Evolutionary conservation across 2,797 vertebrate species (phyloP), one percentile per base, ranked within the genome.

Genomic region (Anolis apletophallus): DNA sequence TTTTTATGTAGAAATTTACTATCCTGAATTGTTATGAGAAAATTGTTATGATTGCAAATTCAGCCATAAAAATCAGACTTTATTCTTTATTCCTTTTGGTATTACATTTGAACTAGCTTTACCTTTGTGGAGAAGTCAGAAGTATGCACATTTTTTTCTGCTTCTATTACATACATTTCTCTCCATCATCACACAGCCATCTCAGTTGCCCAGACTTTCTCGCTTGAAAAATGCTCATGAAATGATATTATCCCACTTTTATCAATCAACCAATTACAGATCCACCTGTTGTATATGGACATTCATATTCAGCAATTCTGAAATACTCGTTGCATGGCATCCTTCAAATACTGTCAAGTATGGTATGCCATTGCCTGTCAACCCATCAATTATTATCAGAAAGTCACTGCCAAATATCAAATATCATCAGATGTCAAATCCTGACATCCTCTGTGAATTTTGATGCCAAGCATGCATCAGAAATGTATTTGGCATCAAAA

Each of bases 371-470:
- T 34, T 26, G 2, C 12, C 21, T 64, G 10, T 32, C 29, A 84
- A 64, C 13, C 34, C 59, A 61, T 64, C 29, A 32, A 61, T 32
- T 12, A 23, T 8, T 67, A 29, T 36, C 40, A 67, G 29, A 14
- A 14, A 76, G n/a, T n/a, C 12, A 11, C 57, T 29, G 59, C 19
- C 36, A 10, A 67, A 76, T 52, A 84, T 84, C 13, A 75, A 67
- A 54, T 61, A 68, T 50, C 61, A 68, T 52, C 79, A 81, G 61
- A 32, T 81, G 46, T 68, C 59, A 52, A 81, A 81, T 67, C 10
- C 21, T 73, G 71, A 73, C 21, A 73, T 55, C 50, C 26, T 76
- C 74, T 76, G 52, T 76, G 74, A 50, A 19, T 76, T 19, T 76
- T n/a, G 50, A 54, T 32, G 52, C 50, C 74, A 76, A 52, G 23